phyloP scores from a whole-genome alignment of 2,888 invertebrate species.

The Fragum sueziense region DNA sequence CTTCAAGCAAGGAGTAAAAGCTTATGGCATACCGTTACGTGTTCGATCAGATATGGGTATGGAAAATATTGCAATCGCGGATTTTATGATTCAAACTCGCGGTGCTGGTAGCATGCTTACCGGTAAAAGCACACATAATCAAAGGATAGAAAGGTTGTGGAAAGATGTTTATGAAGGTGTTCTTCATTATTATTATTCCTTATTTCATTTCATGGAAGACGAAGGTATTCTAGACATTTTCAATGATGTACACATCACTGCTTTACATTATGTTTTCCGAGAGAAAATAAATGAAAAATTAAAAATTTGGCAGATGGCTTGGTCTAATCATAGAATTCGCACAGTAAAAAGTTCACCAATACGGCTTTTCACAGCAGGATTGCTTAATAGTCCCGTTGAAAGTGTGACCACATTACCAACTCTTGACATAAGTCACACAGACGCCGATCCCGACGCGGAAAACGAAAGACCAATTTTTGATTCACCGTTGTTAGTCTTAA shows the following conservation, averaged over 20 bases:
- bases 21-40: constrained; percentile 17
- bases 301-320: constrained; percentile 5
- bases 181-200: constrained; percentile 3
- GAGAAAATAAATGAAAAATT: constrained; percentile 17
- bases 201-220: constrained; percentile 40
- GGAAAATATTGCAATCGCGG: constrained; percentile 41
- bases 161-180: constrained; percentile 43
- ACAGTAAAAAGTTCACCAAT: constrained; percentile 11
- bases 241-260: constrained; percentile 20
- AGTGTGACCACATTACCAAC: too few species aligned
- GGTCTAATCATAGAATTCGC: constrained; percentile 11
- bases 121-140: constrained; percentile 45
- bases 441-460: too few species aligned
- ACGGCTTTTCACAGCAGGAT: constrained; percentile 7
- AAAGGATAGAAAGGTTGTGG: constrained; percentile 37
- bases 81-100: constrained; percentile 25
- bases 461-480: background rate
- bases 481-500: background rate
- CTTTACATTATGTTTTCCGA: constrained; percentile 33
- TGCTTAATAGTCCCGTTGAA: background rate
- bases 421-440: too few species aligned
- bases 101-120: constrained; percentile 32
- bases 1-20: background rate
- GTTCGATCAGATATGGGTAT: constrained; percentile 32
- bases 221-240: constrained; percentile 20